Evolutionary conservation across 2,797 vertebrate species (phyloP).

Genomic region (Chelonia mydas): DNA sequence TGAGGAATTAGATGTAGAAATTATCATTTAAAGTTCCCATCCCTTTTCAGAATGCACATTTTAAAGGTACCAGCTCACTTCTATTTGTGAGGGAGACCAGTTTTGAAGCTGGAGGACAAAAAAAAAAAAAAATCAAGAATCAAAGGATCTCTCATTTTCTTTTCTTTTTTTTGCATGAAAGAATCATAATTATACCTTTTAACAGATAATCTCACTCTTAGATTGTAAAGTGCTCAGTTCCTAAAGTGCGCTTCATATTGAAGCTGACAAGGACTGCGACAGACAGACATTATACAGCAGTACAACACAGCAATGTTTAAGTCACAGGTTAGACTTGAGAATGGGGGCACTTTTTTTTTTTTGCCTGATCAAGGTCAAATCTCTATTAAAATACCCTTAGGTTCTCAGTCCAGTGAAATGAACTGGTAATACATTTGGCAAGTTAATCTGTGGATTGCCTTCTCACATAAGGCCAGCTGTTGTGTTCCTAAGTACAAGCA

Average conservation of each 20-base stretch:
- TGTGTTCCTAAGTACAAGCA: conserved; percentile 73
- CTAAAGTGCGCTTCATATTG: background rate
- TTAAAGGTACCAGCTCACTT: background rate
- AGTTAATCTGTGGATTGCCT: conserved; percentile 80
- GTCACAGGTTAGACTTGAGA: conserved; percentile 61
- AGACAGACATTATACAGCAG: background rate
- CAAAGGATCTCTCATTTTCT: background rate
- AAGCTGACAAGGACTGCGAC: background rate
- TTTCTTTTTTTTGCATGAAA: background rate
- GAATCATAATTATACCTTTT: rapidly evolving
- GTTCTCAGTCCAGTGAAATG: conserved; percentile 74
- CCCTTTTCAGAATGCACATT: background rate
- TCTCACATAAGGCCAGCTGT: conserved; percentile 78
- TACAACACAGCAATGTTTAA: conserved; percentile 1
- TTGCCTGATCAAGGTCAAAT: conserved; percentile 78
- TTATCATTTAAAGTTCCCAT: background rate
- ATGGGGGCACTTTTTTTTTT: conserved; percentile 54
- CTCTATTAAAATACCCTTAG: conserved; percentile 75
- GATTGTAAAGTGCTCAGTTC: rapidly evolving
- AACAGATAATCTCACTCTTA: rapidly evolving
- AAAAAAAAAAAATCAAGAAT: background rate
- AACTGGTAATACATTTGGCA: conserved; percentile 78
- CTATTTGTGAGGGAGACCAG: rapidly evolving
- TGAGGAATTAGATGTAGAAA: background rate
- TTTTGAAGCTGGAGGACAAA: background rate